phyloP scores from a whole-genome alignment of 2,797 vertebrate genomes.

The Fistularia tabacaria region DNA sequence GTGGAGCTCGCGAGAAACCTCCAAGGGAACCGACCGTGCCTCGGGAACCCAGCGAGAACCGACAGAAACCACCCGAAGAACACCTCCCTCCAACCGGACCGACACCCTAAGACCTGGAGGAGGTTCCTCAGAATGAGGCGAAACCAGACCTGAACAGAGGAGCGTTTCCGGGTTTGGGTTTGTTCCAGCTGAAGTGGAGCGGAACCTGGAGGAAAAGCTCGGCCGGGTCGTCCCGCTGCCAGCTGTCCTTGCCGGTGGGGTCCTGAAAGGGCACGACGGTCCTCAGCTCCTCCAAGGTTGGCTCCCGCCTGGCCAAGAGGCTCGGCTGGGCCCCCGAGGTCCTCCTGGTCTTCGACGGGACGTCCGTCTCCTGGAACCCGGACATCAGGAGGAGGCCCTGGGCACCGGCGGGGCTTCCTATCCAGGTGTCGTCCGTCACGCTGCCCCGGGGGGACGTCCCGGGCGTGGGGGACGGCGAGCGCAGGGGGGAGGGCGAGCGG shows the following conservation, averaged over 20 bases:
- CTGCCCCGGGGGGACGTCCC: slow-evolving; percentile 85
- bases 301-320: slow-evolving; percentile 76
- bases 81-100: no score
- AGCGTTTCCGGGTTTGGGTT: slow-evolving; percentile 86
- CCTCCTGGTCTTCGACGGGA: slow-evolving; percentile 93
- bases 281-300: slow-evolving; percentile 77
- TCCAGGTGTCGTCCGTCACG: slow-evolving; percentile 88
- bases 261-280: slow-evolving; percentile 75
- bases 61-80: no score
- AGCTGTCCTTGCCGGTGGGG: slow-evolving; percentile 75
- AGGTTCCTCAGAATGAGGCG: no score
- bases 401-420: slow-evolving; percentile 69
- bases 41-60: no score
- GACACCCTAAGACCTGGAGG: no score
- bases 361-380: slow-evolving; percentile 80
- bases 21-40: no score
- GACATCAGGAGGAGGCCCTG: slow-evolving; percentile 76
- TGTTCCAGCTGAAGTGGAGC: slow-evolving; percentile 90
- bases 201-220: slow-evolving; percentile 93
- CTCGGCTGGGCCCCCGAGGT: slow-evolving; percentile 71
- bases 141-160: slow-evolving; percentile 83
- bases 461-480: slow-evolving; percentile 86
- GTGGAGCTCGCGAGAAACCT: no score
- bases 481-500: slow-evolving; percentile 85
- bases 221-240: slow-evolving; percentile 79